These are phyloP conservation scores for Zophobas morio DNA, from an alignment of 1,140 invertebrate genomes.

Conservation along the genomic window DNA sequence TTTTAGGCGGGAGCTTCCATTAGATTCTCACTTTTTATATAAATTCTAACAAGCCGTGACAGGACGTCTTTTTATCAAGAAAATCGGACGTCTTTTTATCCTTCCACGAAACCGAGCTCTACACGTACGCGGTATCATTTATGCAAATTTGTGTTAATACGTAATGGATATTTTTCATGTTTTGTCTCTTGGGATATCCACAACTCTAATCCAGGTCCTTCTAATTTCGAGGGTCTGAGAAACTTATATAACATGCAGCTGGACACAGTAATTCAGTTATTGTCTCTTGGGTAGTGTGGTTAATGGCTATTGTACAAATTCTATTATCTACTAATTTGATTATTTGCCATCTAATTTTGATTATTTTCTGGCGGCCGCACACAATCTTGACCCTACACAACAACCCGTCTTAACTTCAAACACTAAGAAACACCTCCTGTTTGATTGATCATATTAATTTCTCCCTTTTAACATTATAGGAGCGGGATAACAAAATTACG, in stretches of 20 bases:
- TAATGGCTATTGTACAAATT: constrained; percentile 42
- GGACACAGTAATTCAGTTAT: constrained; percentile 39
- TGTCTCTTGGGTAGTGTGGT: constrained; percentile 38
- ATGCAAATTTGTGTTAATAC: constrained; percentile 25
- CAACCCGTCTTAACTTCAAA: too few relatives aligned
- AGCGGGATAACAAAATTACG: too few relatives aligned
- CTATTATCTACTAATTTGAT: constrained; percentile 31
- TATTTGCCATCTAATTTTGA: constrained; percentile 27
- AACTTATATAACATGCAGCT: constrained; percentile 37
- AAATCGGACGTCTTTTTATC: too few relatives aligned
- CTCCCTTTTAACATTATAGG: too few relatives aligned
- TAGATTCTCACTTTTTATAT: too few relatives aligned
- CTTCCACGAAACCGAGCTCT: background rate
- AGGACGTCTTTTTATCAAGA: too few relatives aligned
- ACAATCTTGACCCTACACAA: too few relatives aligned
- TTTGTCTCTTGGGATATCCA: constrained; percentile 9
- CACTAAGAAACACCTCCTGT: too few relatives aligned
- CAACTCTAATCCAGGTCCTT: constrained; percentile 15
- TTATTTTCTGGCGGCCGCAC: constrained; percentile 1
- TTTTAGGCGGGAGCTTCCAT: too few relatives aligned
- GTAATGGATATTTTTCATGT: constrained; percentile 29
- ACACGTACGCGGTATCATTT: background rate
- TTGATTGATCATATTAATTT: too few relatives aligned
- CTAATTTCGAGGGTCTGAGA: constrained; percentile 27
- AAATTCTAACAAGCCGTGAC: too few relatives aligned